Conservation (phyloP, 2,888 invertebrate genomes). For the Dynastes maya region DNA sequence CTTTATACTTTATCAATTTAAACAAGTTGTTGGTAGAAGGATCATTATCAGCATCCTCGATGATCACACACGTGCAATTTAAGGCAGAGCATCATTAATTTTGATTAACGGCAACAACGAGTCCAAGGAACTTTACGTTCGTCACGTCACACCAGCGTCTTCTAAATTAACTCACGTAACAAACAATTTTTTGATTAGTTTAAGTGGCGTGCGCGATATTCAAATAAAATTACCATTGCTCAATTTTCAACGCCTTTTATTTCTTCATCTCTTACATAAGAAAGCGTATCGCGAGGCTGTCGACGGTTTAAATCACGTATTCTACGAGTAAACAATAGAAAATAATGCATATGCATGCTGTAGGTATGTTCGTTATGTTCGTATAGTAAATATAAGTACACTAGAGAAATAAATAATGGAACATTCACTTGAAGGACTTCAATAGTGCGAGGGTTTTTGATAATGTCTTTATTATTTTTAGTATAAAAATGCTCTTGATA, state of each 20-base stretch:
- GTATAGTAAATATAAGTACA: too few relatives aligned
- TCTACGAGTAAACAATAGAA: neutral
- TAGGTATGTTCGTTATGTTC: too few relatives aligned
- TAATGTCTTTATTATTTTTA: too few relatives aligned
- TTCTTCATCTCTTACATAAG: constrained; percentile 5
- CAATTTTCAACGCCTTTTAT: constrained; percentile 37
- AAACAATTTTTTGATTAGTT: constrained; percentile 19
- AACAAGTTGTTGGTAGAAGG: neutral
- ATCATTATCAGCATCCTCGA: neutral
- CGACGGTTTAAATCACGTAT: constrained; percentile 3
- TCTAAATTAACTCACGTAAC: constrained; percentile 15
- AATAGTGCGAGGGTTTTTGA: too few relatives aligned
- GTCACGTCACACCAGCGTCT: constrained; percentile 1
- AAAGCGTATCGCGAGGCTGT: neutral
- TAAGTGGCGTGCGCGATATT: constrained; percentile 3
- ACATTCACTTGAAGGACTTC: too few relatives aligned
- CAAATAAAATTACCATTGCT: constrained; percentile 15
- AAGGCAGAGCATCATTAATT: constrained; percentile 19
- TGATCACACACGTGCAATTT: constrained; percentile 7
- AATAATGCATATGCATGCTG: neutral
- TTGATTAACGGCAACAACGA: constrained; percentile 10
- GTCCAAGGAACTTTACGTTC: constrained; percentile 1
- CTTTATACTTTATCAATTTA: neutral
- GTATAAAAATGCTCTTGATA: too few relatives aligned
- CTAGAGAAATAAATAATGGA: too few relatives aligned